A percentile compares a stretch with the other conserved stretches of the same genome.
Conservation (phyloP, 2,113 vertebrate genomes). For the Callaeas wilsoni region DNA sequence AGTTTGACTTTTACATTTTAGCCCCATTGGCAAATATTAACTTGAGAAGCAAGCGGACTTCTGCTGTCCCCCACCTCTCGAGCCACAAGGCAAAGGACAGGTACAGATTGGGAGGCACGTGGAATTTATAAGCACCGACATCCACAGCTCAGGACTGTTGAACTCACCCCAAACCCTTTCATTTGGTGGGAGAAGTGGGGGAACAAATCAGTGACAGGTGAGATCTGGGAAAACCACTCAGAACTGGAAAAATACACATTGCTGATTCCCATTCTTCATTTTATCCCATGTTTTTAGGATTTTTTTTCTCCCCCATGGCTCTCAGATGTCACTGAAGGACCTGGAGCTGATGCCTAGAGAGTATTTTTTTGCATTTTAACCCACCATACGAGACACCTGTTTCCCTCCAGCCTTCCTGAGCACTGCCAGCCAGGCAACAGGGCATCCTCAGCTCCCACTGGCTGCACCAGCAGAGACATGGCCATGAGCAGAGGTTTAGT, state of each 20-base stretch:
- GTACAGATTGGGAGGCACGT: not conserved
- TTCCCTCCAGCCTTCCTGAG: not conserved
- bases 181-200: not conserved
- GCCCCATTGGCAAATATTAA: not conserved
- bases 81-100: not conserved
- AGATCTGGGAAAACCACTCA: not conserved
- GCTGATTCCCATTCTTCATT: not conserved
- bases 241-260: not conserved
- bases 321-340: not conserved
- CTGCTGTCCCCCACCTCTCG: accelerated
- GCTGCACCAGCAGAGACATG: not conserved
- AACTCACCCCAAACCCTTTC: not conserved
- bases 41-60: accelerated
- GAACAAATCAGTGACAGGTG: not conserved
- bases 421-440: not conserved
- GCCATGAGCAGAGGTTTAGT: accelerated
- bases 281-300: not conserved
- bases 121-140: not conserved
- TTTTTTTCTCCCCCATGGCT: not conserved
- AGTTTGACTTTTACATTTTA: not conserved
- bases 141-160: not conserved
- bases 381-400: accelerated
- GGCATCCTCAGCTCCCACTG: not conserved
- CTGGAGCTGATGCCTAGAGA: not conserved
- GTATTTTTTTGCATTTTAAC: not conserved